Evolutionary conservation across 2,797 vertebrate genomes (phyloP).

Genomic region (Lithobates sylvaticus): DNA sequence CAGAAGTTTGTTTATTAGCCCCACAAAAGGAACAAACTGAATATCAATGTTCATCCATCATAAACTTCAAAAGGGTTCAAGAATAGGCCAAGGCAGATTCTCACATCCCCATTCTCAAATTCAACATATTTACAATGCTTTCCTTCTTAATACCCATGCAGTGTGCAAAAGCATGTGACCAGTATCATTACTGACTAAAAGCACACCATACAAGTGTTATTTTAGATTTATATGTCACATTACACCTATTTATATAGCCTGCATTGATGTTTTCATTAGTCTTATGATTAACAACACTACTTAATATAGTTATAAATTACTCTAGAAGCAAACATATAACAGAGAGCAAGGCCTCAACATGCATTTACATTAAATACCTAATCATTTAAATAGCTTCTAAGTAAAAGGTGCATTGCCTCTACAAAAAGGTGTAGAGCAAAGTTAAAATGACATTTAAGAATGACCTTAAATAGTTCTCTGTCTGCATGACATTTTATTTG

Average conservation of each 20-base stretch:
- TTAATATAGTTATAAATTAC: constrained; percentile 10
- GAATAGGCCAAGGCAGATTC: too few relatives aligned
- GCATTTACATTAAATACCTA: constrained; percentile 7
- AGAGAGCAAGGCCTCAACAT: constrained; percentile 8
- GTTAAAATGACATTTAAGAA: constrained; percentile 45
- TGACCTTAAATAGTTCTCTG: constrained; percentile 47
- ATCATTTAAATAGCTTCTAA: constrained; percentile 8
- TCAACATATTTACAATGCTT: too few relatives aligned
- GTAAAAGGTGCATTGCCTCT: constrained; percentile 22
- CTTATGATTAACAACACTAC: constrained; percentile 18
- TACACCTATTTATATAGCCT: background rate
- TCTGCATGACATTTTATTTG: constrained; percentile 51
- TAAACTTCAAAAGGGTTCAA: too few relatives aligned
- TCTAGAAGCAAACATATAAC: constrained; percentile 1
- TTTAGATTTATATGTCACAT: background rate
- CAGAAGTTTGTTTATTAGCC: too few relatives aligned
- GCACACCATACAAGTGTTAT: too few relatives aligned
- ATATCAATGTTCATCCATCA: too few relatives aligned
- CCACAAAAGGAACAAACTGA: too few relatives aligned
- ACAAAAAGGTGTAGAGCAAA: constrained; percentile 10
- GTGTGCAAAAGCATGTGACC: too few relatives aligned
- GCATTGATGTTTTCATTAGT: background rate
- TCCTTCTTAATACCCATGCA: too few relatives aligned
- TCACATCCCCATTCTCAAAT: too few relatives aligned
- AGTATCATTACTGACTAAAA: too few relatives aligned